Conservation (phyloP, 2,113 vertebrate species). For the Takifugu flavidus region DNA sequence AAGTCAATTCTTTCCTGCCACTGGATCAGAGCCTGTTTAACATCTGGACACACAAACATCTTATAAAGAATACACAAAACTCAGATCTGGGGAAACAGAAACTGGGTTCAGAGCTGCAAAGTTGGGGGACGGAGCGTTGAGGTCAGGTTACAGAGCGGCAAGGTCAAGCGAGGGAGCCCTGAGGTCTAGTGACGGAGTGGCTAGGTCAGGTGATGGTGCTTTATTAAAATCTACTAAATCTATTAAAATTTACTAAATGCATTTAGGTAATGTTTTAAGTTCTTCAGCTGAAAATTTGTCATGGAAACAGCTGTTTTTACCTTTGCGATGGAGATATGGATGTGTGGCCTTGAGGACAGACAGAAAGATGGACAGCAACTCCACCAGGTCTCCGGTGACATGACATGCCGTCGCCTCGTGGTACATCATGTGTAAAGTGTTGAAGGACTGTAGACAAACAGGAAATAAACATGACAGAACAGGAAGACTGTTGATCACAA, state of each 20-base stretch:
- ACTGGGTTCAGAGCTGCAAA: neutral
- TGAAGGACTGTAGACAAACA: conserved; percentile 84
- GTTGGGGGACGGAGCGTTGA: too few relatives aligned
- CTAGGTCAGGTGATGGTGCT: too few relatives aligned
- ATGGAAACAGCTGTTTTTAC: conserved; percentile 54
- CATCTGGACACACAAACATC: conserved; percentile 75
- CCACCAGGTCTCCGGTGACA: conserved; percentile 96
- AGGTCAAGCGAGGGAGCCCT: too few relatives aligned
- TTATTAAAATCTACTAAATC: too few relatives aligned
- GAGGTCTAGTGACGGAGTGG: too few relatives aligned
- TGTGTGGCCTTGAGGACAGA: conserved; percentile 94
- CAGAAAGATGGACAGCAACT: conserved; percentile 97
- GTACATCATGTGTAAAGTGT: conserved; percentile 99
- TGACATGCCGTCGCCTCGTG: conserved; percentile 98
- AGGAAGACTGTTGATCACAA: neutral
- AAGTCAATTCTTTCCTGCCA: conserved; percentile 99
- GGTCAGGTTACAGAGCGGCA: too few relatives aligned
- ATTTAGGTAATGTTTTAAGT: neutral
- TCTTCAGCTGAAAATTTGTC: too few relatives aligned
- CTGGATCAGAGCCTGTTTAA: conserved; percentile 98
- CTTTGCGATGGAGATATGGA: conserved; percentile 97
- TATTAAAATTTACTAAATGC: too few relatives aligned
- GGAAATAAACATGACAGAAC: neutral
- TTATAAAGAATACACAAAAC: neutral
- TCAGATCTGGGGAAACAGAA: neutral